Evolutionary conservation across 2,888 invertebrate genomes (phyloP), one percentile per base, ranked within the genome.

Genomic region (Melikaiella ostensackeni): DNA sequence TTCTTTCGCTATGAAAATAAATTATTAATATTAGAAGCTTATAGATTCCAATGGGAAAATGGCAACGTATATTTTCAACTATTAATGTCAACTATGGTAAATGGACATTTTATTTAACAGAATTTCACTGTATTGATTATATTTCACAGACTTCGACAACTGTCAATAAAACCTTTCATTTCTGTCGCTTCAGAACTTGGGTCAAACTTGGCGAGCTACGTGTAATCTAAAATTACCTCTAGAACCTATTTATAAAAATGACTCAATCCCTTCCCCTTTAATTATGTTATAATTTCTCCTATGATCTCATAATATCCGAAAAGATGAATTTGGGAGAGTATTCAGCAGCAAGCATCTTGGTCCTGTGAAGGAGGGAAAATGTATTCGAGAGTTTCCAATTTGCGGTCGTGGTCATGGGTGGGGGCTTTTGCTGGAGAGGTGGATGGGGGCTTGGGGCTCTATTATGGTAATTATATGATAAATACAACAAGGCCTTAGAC

Each of bases 401-500:
- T 89, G 89, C 87, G 90, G 90, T 88, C 85, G 88, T 79, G 86
- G 66, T 80, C 66, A 79, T 73, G 80, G 76, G 77, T 74, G 75
- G 75, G 75, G 76, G 75, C 13, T 59, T 35, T 38, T 74, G 75
- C 75, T 66, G 74, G 81, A 78, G 80, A 81, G 75, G 78, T 82
- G 80, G 80, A 78, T 80, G 80, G 80, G 77, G 83, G 82, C 81
- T 86, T 88, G 85, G 84, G 85, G 88, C 89, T 89, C 89, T 90
- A 90, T 91, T 91, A 91, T 91, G 90, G 89, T 91, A 91, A 91
- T 91, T 91, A 91, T 91, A 91, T 91, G 91, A 91, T 91, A 91
- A 91, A 91, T 91, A 91, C 89, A 90, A 90, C 90, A 90, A 89
- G 89, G 88, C 90, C 88, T 86, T 81, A 83, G 89, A 90, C 90